Conservation (phyloP, 1,140 invertebrate genomes). For the Nephotettix cincticeps region DNA sequence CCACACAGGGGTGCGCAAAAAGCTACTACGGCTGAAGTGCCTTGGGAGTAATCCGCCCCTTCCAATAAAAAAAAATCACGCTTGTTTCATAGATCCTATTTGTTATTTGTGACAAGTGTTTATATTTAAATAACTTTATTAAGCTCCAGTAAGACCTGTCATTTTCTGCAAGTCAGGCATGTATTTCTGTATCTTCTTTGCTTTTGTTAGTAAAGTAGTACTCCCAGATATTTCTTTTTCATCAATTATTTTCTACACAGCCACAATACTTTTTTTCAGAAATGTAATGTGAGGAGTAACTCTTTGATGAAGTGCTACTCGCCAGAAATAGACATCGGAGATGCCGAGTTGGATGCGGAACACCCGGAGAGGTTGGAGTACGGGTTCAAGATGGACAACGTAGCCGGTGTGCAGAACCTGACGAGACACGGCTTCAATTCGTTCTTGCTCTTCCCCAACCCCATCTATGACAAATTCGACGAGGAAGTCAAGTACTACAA, state of each 20-base stretch:
- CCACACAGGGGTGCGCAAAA: too few relatives aligned
- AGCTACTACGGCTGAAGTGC: too few relatives aligned
- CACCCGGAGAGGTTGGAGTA: constrained; percentile 78
- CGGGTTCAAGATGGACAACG: constrained; percentile 95
- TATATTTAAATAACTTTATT: too few relatives aligned
- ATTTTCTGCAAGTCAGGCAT: too few relatives aligned
- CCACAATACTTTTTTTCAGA: constrained; percentile 53
- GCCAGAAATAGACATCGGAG: constrained; percentile 73
- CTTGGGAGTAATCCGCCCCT: too few relatives aligned
- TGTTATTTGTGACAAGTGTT: not conserved
- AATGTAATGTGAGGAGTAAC: constrained; percentile 73
- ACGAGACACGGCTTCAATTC: constrained; percentile 53
- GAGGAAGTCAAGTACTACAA: constrained; percentile 94
- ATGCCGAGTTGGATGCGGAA: constrained; percentile 66
- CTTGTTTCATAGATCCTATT: too few relatives aligned
- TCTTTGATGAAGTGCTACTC: constrained; percentile 85
- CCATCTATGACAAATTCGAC: constrained; percentile 83
- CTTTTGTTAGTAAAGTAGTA: too few relatives aligned
- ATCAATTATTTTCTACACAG: too few relatives aligned
- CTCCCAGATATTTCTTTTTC: too few relatives aligned
- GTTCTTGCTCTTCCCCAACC: constrained; percentile 90
- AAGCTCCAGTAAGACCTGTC: too few relatives aligned
- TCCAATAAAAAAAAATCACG: too few relatives aligned
- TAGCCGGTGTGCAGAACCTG: constrained; percentile 80
- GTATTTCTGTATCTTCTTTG: too few relatives aligned